Percentiles rank a stretch among this genome's conserved stretches.
Evolutionary conservation across 2,113 vertebrate genomes (phyloP).

Genomic region (Ibidorhyncha struthersii): DNA sequence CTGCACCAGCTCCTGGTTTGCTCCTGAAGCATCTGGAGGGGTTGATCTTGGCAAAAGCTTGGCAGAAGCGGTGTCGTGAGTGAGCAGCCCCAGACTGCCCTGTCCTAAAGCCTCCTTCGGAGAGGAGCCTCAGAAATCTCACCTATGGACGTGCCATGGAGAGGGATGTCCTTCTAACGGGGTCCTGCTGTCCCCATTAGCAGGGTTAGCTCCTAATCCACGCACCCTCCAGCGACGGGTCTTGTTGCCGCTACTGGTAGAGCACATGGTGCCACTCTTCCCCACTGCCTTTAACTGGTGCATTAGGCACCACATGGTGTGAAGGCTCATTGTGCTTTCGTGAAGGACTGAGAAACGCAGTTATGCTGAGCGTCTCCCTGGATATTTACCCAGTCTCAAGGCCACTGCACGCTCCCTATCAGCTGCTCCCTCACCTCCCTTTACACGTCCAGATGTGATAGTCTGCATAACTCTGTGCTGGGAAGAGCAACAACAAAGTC

Average conservation of each 20-base stretch:
- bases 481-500: neutral
- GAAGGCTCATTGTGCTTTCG: neutral
- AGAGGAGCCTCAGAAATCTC: neutral
- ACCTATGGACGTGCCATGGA: fast-evolving
- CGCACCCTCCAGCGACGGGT: fast-evolving
- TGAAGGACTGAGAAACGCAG: neutral
- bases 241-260: fast-evolving
- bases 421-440: neutral
- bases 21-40: neutral
- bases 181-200: neutral
- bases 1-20: neutral
- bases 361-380: neutral
- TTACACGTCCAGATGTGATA: neutral
- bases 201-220: fast-evolving
- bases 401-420: fast-evolving
- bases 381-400: neutral
- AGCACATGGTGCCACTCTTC: fast-evolving
- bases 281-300: neutral
- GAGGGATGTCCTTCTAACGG: neutral
- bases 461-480: neutral
- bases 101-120: neutral
- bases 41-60: neutral
- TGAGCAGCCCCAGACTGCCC: neutral
- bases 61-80: neutral
- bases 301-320: fast-evolving